A percentile compares a stretch with the other conserved stretches of the same genome.
phyloP scores from a whole-genome alignment of 2,113 vertebrate genomes.

The Misgurnus mizolepis region DNA sequence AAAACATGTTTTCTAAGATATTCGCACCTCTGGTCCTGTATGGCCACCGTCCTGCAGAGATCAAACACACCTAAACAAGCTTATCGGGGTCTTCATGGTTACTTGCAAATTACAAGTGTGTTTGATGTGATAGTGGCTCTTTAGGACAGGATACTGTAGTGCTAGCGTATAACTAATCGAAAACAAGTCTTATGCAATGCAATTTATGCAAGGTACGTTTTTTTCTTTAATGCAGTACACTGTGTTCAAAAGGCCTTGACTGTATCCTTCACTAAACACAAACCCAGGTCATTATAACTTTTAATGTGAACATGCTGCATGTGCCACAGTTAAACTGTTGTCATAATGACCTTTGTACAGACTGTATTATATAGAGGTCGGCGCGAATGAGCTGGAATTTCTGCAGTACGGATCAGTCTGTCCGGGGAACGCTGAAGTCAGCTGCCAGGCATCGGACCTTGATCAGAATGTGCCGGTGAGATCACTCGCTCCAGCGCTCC shows the following conservation, averaged over 20 bases:
- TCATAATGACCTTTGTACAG: slow-evolving; percentile 24
- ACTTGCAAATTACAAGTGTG: too few species aligned
- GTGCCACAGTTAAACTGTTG: background rate
- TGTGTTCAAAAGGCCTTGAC: background rate
- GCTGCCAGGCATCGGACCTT: slow-evolving; percentile 26
- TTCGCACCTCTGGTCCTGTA: too few species aligned
- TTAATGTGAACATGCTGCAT: background rate
- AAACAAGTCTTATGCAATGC: too few species aligned
- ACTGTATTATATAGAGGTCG: slow-evolving; percentile 27
- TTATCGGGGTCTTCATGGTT: too few species aligned
- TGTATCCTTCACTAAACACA: background rate
- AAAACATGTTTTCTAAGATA: too few species aligned
- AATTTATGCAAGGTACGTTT: background rate
- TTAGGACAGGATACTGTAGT: too few species aligned
- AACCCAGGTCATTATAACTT: slow-evolving; percentile 3
- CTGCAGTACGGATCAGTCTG: slow-evolving; percentile 30
- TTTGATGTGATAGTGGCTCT: too few species aligned
- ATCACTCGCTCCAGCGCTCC: slow-evolving; percentile 31
- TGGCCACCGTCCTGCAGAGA: too few species aligned
- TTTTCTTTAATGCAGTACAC: background rate
- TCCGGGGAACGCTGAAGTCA: background rate
- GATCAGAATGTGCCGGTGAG: slow-evolving; percentile 40
- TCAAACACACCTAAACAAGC: too few species aligned
- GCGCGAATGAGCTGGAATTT: slow-evolving; percentile 20
- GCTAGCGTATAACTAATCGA: too few species aligned